phyloP scores from a whole-genome alignment of 2,113 vertebrate species.

The Passerina amoena region DNA sequence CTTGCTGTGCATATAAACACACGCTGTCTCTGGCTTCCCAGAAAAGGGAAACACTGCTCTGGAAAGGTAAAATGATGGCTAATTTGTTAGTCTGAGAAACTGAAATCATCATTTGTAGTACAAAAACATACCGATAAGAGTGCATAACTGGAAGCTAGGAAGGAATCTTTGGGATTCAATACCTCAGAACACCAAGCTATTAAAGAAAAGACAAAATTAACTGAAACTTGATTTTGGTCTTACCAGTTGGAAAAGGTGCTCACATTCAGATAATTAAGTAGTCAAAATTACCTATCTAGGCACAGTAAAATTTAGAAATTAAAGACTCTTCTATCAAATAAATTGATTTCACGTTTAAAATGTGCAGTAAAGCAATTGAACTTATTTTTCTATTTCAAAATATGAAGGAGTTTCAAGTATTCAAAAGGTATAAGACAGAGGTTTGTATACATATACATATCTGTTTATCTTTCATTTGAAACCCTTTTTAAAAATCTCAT shows the following conservation, averaged over 20 bases:
- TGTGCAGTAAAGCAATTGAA: background rate
- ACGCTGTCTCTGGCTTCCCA: background rate
- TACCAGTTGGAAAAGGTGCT: background rate
- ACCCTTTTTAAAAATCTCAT: background rate
- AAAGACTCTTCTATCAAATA: background rate
- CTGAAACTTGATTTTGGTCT: background rate
- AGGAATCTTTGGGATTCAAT: background rate
- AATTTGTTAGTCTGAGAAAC: background rate
- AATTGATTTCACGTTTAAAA: background rate
- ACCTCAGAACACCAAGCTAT: background rate
- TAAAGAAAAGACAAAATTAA: background rate
- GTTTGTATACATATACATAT: background rate
- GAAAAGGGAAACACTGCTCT: background rate
- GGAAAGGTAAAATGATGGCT: background rate
- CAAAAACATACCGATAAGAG: background rate
- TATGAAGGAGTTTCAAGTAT: background rate
- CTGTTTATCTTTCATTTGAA: background rate
- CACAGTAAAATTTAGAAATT: background rate
- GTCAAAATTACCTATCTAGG: background rate
- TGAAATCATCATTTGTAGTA: background rate
- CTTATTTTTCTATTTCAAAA: background rate
- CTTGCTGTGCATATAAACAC: rapidly evolving
- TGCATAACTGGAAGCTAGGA: background rate
- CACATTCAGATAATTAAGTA: background rate
- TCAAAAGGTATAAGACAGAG: background rate